Evolutionary conservation across 2,888 invertebrate genomes (phyloP).

Genomic region (Eupithecia vulgata): DNA sequence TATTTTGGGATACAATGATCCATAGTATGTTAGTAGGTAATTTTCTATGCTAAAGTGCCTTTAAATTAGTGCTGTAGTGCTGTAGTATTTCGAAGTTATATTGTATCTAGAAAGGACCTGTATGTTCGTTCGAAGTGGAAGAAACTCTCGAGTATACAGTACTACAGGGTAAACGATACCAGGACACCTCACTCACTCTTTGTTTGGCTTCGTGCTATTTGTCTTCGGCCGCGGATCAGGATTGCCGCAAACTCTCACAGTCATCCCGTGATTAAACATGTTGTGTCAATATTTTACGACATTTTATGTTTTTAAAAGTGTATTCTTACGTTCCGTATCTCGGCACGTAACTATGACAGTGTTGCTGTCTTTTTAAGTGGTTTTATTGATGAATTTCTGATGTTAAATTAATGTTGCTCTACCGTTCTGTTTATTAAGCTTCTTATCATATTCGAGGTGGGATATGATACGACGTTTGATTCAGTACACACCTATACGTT

Average conservation of each 20-base stretch:
- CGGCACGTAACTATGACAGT: slow-evolving; percentile 17
- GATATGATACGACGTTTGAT: neutral
- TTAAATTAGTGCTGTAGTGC: too few species aligned
- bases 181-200: slow-evolving; percentile 41
- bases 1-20: too few species aligned
- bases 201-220: slow-evolving; percentile 79
- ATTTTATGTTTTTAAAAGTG: slow-evolving; percentile 37
- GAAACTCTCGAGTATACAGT: slow-evolving; percentile 28
- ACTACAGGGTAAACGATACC: slow-evolving; percentile 22
- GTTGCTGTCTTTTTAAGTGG: neutral
- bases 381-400: neutral
- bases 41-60: too few species aligned
- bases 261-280: slow-evolving; percentile 65
- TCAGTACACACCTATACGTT: too few species aligned
- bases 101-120: neutral
- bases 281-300: slow-evolving; percentile 51
- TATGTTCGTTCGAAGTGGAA: slow-evolving; percentile 2
- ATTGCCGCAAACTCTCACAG: slow-evolving; percentile 57
- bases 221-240: slow-evolving; percentile 71
- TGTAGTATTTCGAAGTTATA: too few species aligned
- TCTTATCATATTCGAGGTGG: neutral
- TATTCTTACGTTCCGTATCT: slow-evolving; percentile 18
- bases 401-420: neutral
- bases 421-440: neutral
- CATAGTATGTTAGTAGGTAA: too few species aligned